These are phyloP conservation scores for Nothocercus nigrocapillus DNA, from an alignment of 2,113 vertebrate genomes.

Conservation along the genomic window DNA sequence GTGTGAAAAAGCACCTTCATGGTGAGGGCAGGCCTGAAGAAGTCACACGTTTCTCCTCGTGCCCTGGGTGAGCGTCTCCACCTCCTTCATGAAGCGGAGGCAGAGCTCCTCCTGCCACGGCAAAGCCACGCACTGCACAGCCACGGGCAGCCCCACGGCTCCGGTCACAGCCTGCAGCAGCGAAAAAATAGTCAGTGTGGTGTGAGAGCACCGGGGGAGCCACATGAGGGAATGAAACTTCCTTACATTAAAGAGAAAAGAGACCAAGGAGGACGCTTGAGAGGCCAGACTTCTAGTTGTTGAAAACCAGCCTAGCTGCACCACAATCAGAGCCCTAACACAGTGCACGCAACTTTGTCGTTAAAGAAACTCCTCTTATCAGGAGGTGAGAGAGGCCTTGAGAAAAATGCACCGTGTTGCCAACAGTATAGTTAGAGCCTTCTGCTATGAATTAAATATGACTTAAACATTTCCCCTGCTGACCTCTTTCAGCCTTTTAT, in stretches of 20 bases:
- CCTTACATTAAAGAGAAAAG: neutral
- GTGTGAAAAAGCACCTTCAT: neutral
- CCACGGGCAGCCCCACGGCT: neutral
- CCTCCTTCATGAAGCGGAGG: constrained; percentile 34
- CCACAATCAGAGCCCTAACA: neutral
- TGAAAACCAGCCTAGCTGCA: neutral
- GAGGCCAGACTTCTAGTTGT: neutral
- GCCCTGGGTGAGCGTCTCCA: neutral
- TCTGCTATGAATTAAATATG: neutral
- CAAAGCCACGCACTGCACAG: neutral
- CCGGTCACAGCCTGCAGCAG: neutral
- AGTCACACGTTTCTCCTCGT: neutral
- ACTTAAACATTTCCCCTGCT: neutral
- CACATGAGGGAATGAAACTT: neutral
- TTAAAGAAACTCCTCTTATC: neutral
- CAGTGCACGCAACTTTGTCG: rapidly evolving
- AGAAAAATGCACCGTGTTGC: neutral
- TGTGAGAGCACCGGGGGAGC: neutral
- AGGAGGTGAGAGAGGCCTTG: neutral
- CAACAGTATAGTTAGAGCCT: neutral
- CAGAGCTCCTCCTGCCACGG: constrained; percentile 39
- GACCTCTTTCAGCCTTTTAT: constrained; percentile 82
- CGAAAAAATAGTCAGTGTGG: neutral
- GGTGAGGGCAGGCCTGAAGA: neutral
- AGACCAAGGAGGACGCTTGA: neutral